Base-by-base conservation (phyloP, 1,140 invertebrate genomes). In the Triops longicaudatus region DNA sequence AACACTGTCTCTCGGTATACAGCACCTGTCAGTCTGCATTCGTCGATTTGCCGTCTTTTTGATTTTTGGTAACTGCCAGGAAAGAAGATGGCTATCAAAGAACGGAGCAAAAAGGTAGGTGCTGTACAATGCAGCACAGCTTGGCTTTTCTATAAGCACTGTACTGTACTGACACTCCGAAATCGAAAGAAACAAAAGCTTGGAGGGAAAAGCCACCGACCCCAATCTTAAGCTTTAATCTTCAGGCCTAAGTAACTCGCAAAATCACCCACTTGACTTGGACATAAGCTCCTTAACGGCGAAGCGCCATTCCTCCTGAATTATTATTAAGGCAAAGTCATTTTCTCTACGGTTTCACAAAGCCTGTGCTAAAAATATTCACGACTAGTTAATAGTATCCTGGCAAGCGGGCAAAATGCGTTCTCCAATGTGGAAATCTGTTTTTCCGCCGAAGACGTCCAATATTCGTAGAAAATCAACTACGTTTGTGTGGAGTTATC, bases 1-100 rank as follows among this genome's bases (percentile, higher is more conserved):
- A 17, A 63, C 50, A 63, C 17, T 63, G 50, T 17, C 50, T 63
- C n/a, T 63, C 31, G 31, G 31, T 63, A 17, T 63, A 63, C 50
- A 17, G 50, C 50, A 63, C 50, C 50, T 63, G 50, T 63, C 50
- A 63, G 50, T 22, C 50, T 63, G 50, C 14, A 63, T 63, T 63
- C 31, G 50, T 22, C 50, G 50, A 63, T 63, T n/a, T 2, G 17
- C 50, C 22, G 50, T 63, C 31, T 37, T 37, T 2, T 37, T 2
- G 50, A 63, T 14, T 63, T 63, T 63, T 63, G 50, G 31, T 22
- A 63, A 63, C 50, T 63, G 50, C 22, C 50, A 63, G 10, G 22
- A 17, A n/a, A 63, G 17, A 63, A 63, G 50, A 63, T 63, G 50
- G 50, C 50, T 63, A 63, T 63, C 50, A 6, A 14, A 63, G 50